Conservation (phyloP, 2,888 invertebrate species). For the Apeira syringaria region DNA sequence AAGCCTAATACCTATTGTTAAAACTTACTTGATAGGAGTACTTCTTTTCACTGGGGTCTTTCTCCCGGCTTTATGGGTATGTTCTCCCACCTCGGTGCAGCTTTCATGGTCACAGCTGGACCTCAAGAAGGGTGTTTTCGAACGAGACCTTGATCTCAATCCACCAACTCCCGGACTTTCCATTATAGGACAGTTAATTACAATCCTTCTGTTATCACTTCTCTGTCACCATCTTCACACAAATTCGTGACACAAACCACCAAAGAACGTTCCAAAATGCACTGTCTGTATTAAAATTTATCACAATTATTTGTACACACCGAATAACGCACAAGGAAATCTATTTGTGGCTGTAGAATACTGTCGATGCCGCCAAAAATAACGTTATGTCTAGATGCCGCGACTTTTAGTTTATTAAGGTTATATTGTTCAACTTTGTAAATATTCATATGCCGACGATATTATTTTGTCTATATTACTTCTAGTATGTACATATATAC, state of each 20-base stretch:
- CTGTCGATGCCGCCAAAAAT: slow-evolving; percentile 80
- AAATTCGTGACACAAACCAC: slow-evolving; percentile 36
- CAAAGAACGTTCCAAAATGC: slow-evolving; percentile 34
- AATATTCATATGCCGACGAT: no score
- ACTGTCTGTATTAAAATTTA: slow-evolving; percentile 42
- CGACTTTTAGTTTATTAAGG: slow-evolving; percentile 35
- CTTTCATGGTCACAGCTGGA: slow-evolving; percentile 84
- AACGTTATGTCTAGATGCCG: slow-evolving; percentile 57
- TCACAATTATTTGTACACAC: slow-evolving; percentile 30
- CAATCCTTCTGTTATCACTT: slow-evolving; percentile 18
- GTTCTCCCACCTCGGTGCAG: slow-evolving; percentile 79
- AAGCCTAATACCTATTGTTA: no score
- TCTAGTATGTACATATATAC: no score
- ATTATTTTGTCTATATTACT: no score
- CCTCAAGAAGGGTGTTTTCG: slow-evolving; percentile 86
- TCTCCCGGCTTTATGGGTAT: slow-evolving; percentile 78
- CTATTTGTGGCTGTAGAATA: slow-evolving; percentile 77
- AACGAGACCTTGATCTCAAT: slow-evolving; percentile 87
- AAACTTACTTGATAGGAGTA: slow-evolving; percentile 79
- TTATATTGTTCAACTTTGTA: slow-evolving; percentile 21
- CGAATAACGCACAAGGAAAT: slow-evolving; percentile 74
- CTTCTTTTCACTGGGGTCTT: slow-evolving; percentile 74
- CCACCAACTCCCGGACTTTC: slow-evolving; percentile 74
- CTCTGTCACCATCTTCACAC: slow-evolving; percentile 46
- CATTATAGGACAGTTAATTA: slow-evolving; percentile 41